Conservation (phyloP, 2,113 vertebrate genomes). For the Peromyscus leucopus region DNA sequence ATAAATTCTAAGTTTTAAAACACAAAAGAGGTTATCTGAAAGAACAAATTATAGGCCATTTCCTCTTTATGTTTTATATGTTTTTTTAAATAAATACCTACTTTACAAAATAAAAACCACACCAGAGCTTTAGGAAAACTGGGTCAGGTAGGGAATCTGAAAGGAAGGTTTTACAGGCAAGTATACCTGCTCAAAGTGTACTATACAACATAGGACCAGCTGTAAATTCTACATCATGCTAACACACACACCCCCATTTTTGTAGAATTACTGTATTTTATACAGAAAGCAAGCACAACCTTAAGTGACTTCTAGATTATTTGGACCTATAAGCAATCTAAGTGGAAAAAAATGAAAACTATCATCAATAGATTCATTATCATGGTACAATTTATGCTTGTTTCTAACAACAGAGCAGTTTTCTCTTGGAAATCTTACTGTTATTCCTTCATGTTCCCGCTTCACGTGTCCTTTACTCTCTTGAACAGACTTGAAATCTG, state of each 20-base stretch:
- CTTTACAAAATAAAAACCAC: neutral
- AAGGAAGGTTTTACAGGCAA: neutral
- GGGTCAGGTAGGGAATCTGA: neutral
- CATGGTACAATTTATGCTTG: neutral
- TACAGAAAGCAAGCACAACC: conserved; percentile 23
- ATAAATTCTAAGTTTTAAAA: neutral
- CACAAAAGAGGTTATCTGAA: conserved; percentile 16
- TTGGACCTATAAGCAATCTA: neutral
- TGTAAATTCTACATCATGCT: neutral
- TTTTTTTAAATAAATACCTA: neutral
- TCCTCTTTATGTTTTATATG: conserved; percentile 13
- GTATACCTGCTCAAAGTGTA: neutral
- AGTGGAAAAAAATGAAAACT: neutral
- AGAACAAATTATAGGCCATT: neutral
- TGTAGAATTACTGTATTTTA: conserved; percentile 44
- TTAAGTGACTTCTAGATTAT: conserved; percentile 30
- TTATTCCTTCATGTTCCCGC: conserved; percentile 89
- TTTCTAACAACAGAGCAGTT: conserved; percentile 17
- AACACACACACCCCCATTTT: neutral
- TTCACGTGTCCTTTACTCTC: conserved; percentile 86
- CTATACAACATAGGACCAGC: neutral
- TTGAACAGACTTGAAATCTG: conserved; percentile 86
- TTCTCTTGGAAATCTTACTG: conserved; percentile 89
- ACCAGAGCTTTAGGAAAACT: neutral
- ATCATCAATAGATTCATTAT: conserved; percentile 7